phyloP scores from a whole-genome alignment of 1,140 invertebrate species.

The Heliconius himera region DNA sequence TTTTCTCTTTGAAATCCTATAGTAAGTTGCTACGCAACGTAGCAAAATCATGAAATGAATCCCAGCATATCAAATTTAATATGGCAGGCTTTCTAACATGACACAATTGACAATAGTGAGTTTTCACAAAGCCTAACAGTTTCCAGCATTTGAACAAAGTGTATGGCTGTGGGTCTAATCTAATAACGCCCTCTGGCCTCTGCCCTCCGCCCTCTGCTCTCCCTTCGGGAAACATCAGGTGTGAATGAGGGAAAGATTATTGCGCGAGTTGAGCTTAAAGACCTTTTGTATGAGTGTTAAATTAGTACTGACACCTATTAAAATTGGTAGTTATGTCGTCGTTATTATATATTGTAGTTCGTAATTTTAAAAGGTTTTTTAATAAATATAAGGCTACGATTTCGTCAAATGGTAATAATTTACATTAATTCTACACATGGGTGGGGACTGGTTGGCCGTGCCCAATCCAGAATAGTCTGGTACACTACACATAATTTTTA shows the following conservation, averaged over 20 bases:
- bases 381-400: no score
- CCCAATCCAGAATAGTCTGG: no score
- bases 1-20: neutral
- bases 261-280: neutral
- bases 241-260: constrained; percentile 30
- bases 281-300: constrained; percentile 1
- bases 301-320: neutral
- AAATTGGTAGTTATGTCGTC: neutral
- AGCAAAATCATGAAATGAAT: neutral
- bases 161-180: constrained; percentile 36
- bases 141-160: constrained; percentile 41
- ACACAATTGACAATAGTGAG: constrained; percentile 2
- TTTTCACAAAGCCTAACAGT: constrained; percentile 15
- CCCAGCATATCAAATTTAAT: constrained; percentile 1
- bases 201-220: constrained; percentile 22
- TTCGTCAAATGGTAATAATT: no score
- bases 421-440: no score
- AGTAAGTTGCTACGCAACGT: neutral
- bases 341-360: no score
- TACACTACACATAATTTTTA: no score
- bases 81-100: constrained; percentile 5
- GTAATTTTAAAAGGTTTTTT: neutral
- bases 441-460: no score
- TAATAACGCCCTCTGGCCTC: constrained; percentile 29
- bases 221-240: constrained; percentile 30